phyloP scores from a whole-genome alignment of 2,113 vertebrate species.

The Brachypteracias leptosomus region DNA sequence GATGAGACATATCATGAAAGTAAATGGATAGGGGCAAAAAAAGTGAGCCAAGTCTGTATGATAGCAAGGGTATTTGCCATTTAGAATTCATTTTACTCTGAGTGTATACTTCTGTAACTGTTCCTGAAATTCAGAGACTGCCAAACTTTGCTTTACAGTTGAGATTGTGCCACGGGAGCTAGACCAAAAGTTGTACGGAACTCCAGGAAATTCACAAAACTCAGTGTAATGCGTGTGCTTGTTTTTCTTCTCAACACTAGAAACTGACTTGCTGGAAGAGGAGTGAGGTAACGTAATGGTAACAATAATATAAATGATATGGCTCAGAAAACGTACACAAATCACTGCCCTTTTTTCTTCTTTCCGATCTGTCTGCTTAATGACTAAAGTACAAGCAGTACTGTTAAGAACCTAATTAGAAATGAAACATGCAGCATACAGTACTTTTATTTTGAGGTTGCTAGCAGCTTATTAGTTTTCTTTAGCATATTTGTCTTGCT shows the following conservation, averaged over 20 bases:
- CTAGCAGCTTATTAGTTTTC: background rate
- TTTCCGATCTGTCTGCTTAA: background rate
- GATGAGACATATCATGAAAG: slow-evolving; percentile 4
- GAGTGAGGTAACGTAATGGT: background rate
- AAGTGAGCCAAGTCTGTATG: slow-evolving; percentile 5
- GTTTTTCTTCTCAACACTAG: slow-evolving; percentile 19
- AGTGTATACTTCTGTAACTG: background rate
- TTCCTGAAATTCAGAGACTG: slow-evolving; percentile 40
- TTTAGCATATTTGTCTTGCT: background rate
- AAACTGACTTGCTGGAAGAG: slow-evolving; percentile 20
- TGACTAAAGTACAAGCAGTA: background rate
- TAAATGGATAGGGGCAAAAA: background rate
- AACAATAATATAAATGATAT: background rate
- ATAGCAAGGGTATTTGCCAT: slow-evolving; percentile 9
- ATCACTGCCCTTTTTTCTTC: slow-evolving; percentile 2
- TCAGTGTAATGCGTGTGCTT: background rate
- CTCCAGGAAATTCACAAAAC: background rate
- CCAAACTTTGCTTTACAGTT: slow-evolving; percentile 21
- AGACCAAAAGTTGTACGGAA: background rate
- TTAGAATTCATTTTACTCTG: slow-evolving; percentile 10
- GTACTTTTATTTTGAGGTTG: background rate
- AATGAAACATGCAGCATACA: background rate
- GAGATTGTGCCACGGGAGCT: background rate
- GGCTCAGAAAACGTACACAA: background rate
- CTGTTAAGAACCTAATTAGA: background rate